Base-by-base conservation (phyloP, 2,797 vertebrate genomes). In the Peromyscus melanophrys region DNA sequence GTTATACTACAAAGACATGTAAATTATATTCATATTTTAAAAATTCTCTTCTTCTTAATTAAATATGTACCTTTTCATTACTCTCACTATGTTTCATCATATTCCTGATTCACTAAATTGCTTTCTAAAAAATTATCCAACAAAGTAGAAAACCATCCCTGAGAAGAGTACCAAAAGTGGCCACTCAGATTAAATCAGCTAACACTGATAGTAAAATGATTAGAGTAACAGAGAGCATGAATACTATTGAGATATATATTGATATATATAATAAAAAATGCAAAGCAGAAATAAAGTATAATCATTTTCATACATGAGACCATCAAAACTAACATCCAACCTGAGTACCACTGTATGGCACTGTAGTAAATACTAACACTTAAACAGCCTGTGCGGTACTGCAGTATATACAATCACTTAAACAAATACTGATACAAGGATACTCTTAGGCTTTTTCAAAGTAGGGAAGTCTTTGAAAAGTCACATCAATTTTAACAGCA, bases 1-100 rank as follows among this genome's bases (percentile, higher is more conserved):
- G 88, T 71, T 43, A 57, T 69, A 73, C 37, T 82, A 92, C 27
- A 92, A 78, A 34, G 52, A 46, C 43, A 77, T 73, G 82, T 78
- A 86, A 49, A 92, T 61, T n/a, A 92, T 69, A 90, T 49, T 76
- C 63, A 88, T 19, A 81, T 69, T 29, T 92, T 89, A 75, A 94
- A 90, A 80, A 84, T 92, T 81, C 63, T 6, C 75, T 80, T 27
- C 46, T 90, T 81, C 27, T 88, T 77, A 69, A 85, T 65, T 75
- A 94, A 93, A 90, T 83, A 43, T 86, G n/a, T 89, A 86, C n/a
- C 55, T 77, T 94, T 89, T 82, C 37, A 73, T 95, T 77, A 82
- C 89, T 87, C 17, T 19, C 78, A n/a, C 21, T 89, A 40, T 87
- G 40, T 57, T 78, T 94, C 57, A 78, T 77, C 37, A 78, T 67